phyloP scores from a whole-genome alignment of 1,140 invertebrate species.

The Cherax destructor region DNA sequence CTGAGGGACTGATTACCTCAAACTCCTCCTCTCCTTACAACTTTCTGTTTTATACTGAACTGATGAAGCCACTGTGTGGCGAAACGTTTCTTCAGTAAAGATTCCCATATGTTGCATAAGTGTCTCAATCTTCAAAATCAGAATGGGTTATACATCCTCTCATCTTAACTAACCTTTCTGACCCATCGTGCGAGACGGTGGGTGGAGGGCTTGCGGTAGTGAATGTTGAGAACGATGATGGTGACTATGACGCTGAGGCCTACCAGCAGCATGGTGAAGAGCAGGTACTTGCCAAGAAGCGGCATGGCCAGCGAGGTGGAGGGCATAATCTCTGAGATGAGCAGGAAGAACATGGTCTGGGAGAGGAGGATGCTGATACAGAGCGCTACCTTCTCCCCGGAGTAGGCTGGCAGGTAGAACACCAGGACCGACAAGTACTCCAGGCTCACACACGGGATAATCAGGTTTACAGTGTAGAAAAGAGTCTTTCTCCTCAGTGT shows the following conservation, averaged over 20 bases:
- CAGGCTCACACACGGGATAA: slow-evolving; percentile 95
- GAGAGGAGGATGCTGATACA: slow-evolving; percentile 99
- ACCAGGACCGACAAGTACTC: slow-evolving; percentile 94
- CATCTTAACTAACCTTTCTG: slow-evolving; percentile 58
- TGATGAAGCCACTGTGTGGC: too few relatives aligned
- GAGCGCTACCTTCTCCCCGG: slow-evolving; percentile 98
- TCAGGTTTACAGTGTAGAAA: slow-evolving; percentile 97
- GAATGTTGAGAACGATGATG: slow-evolving; percentile 98
- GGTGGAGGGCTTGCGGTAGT: slow-evolving; percentile 98
- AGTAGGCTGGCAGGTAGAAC: slow-evolving; percentile 98
- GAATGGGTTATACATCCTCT: too few relatives aligned
- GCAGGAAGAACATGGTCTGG: slow-evolving; percentile 98
- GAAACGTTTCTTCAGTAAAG: too few relatives aligned
- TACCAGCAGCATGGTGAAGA: slow-evolving; percentile 99
- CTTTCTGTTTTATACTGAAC: too few relatives aligned
- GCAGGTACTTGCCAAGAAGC: slow-evolving; percentile 96
- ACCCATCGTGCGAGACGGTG: slow-evolving; percentile 97
- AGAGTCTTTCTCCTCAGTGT: slow-evolving; percentile 94
- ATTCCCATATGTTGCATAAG: too few relatives aligned
- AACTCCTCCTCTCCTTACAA: too few relatives aligned
- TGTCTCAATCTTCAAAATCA: too few relatives aligned
- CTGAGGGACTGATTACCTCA: too few relatives aligned
- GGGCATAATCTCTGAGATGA: slow-evolving; percentile 98
- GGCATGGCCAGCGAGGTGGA: slow-evolving; percentile 98
- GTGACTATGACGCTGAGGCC: slow-evolving; percentile 97